Percentiles rank a stretch among this genome's conserved stretches.
phyloP scores from a whole-genome alignment of 2,888 invertebrate species.

The Sylvicola cinctus region DNA sequence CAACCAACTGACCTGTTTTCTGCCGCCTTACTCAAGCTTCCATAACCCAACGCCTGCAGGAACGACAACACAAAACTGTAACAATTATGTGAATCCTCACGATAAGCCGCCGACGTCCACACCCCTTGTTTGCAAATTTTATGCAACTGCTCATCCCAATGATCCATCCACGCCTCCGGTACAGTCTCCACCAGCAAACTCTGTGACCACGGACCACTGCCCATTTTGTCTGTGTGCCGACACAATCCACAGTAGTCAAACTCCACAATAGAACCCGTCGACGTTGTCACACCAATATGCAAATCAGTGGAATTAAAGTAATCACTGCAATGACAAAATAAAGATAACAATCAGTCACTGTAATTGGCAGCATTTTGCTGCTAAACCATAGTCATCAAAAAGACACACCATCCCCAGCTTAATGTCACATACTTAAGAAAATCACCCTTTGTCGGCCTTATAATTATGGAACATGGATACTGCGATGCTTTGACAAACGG shows the following conservation, averaged over 20 bases:
- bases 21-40: constrained; percentile 46
- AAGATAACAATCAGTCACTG: constrained; percentile 3
- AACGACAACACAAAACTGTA: constrained; percentile 72
- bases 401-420: too few relatives aligned
- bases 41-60: constrained; percentile 48
- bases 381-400: neutral
- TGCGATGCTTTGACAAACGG: constrained; percentile 68
- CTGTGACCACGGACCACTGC: constrained; percentile 40
- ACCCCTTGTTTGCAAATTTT: constrained; percentile 32
- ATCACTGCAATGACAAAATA: constrained; percentile 35
- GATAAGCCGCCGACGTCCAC: constrained; percentile 50
- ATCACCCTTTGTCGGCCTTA: constrained; percentile 73
- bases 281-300: constrained; percentile 78
- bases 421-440: constrained; percentile 65
- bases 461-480: constrained; percentile 59
- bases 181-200: constrained; percentile 47
- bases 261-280: constrained; percentile 58
- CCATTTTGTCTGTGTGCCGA: constrained; percentile 28
- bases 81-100: constrained; percentile 62
- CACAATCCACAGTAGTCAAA: constrained; percentile 62
- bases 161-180: constrained; percentile 40
- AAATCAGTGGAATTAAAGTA: constrained; percentile 67
- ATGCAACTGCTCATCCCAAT: constrained; percentile 38
- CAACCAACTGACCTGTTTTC: constrained; percentile 18
- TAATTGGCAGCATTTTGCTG: neutral